A percentile compares a stretch with the other conserved stretches of the same genome.
These are phyloP conservation scores for Oopsacas minuta DNA, from an alignment of 37 sponge, comb jelly and placozoan species.

Conservation along the genomic window DNA sequence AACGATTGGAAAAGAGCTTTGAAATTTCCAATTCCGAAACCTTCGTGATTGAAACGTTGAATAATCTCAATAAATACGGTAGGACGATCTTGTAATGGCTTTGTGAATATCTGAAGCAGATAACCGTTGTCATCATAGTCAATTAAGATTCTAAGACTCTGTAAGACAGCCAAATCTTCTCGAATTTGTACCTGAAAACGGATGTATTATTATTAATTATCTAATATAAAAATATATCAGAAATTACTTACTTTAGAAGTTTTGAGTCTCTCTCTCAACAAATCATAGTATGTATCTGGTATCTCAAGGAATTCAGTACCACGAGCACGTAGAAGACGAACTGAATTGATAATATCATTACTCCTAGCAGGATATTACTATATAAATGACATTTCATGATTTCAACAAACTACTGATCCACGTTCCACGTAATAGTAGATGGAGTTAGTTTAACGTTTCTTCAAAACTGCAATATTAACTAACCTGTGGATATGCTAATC, in stretches of 20 bases:
- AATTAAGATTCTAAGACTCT: slow-evolving; percentile 76
- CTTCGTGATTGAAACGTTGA: slow-evolving; percentile 91
- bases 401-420: no score
- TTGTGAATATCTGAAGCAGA: slow-evolving; percentile 94
- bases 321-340: slow-evolving; percentile 20
- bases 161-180: slow-evolving; percentile 26
- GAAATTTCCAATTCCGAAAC: slow-evolving; percentile 99
- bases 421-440: no score
- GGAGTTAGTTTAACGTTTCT: no score
- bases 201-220: no score
- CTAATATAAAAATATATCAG: no score
- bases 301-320: slow-evolving; percentile 78
- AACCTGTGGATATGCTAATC: no score
- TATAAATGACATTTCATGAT: no score
- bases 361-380: background rate
- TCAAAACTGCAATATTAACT: no score
- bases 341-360: background rate
- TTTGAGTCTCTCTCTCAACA: slow-evolving; percentile 64
- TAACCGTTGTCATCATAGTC: slow-evolving; percentile 98
- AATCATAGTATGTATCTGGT: slow-evolving; percentile 70
- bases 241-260: slow-evolving; percentile 59
- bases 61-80: slow-evolving; percentile 94
- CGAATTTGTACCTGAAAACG: background rate
- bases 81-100: slow-evolving; percentile 92
- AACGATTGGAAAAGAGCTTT: slow-evolving; percentile 92